Evolutionary conservation across 1,140 invertebrate genomes (phyloP), one percentile per base, ranked within the genome.

Genomic region (Gryon sp.): DNA sequence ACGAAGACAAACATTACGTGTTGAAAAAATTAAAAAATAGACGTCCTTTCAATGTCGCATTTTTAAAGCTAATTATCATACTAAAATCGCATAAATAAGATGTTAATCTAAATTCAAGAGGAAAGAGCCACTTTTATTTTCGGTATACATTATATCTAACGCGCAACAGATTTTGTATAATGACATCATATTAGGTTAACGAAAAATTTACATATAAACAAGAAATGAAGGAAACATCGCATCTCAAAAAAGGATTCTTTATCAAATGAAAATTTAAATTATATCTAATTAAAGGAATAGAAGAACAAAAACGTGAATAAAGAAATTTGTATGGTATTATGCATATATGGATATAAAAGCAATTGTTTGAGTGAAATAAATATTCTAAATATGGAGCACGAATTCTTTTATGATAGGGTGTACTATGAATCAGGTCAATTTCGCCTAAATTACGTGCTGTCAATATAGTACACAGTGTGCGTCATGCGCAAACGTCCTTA

Each of bases 401-500:
- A 69, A 57, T 57, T 48, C 36, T 53, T 22, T 57, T 32, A 40
- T 40, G 11, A 24, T 43, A 34, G n/a, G 18, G 18, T 19, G 32
- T 43, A 32, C 38, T 60, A 46, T 34, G 26, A 74, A 66, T 66
- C 41, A 66, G 60, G 53, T 65, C 69, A 65, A 50, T 63, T 74
- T 66, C 45, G 53, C 60, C 60, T 59, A 66, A 74, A 74, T 74
- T 50, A 66, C 70, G 59, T 66, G 46, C 46, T 60, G 62, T 60
- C 20, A 24, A 40, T 74, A 60, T 65, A 74, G 46, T 24, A 45
- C 46, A 22, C 18, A 66, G 14, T 52, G 59, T 72, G 50, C 43
- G 63, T 76, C 57, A 57, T 52, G 63, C 74, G 75, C 82, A 82
- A 75, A 75, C 76, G 38, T 80, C 83, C 81, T 84, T 78, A 81